A percentile compares a stretch with the other conserved stretches of the same genome.
These are phyloP conservation scores for Rhinoptilus africanus DNA, from an alignment of 2,113 vertebrate species.

Conservation along the genomic window DNA sequence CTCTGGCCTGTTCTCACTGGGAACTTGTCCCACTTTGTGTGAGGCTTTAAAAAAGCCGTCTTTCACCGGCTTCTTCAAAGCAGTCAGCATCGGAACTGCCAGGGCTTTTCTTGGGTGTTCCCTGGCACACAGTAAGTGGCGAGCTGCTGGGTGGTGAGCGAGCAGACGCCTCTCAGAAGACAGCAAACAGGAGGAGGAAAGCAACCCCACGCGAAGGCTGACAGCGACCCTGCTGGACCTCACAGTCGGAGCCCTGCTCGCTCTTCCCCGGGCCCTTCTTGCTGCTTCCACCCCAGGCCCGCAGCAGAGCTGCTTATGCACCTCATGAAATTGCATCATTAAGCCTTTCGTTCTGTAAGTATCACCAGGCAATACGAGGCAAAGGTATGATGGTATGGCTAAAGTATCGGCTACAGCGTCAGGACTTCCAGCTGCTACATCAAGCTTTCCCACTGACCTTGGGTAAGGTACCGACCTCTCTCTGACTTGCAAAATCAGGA, in stretches of 20 bases:
- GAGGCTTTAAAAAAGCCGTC: not conserved
- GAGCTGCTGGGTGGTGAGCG: not conserved
- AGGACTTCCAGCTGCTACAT: not conserved
- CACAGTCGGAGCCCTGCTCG: accelerated
- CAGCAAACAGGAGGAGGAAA: not conserved
- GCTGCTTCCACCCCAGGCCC: not conserved
- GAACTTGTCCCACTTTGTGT: not conserved
- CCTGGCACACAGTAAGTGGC: not conserved
- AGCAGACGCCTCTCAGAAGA: not conserved
- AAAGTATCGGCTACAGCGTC: not conserved
- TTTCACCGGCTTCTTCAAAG: not conserved
- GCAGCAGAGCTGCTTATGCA: not conserved
- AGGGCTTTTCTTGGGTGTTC: not conserved
- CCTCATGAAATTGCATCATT: not conserved
- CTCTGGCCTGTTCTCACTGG: not conserved
- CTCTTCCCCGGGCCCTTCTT: not conserved
- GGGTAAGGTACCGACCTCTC: not conserved
- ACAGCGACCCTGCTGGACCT: not conserved
- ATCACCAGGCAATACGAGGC: not conserved
- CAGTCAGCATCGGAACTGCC: not conserved
- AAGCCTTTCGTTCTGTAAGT: not conserved
- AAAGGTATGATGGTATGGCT: not conserved
- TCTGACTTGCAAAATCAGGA: not conserved
- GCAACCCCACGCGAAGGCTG: not conserved
- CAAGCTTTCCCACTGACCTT: not conserved